Conservation (phyloP, 2,888 invertebrate species). For the Allolobophora icterica region DNA sequence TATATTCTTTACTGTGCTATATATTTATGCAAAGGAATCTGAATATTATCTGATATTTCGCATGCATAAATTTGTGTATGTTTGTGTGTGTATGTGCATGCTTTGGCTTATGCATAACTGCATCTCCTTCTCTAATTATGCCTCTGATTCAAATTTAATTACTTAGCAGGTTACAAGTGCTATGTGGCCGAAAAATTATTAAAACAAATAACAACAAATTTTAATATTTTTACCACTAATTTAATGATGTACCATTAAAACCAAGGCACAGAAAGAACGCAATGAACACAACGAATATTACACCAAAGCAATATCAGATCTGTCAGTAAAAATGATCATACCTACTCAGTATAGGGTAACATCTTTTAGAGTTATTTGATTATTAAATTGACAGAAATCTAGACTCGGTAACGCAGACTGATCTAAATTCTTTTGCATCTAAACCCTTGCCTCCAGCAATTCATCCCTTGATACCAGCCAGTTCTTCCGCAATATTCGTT, state of each 20-base stretch:
- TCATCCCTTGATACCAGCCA: neutral
- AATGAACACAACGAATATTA: conserved; percentile 24
- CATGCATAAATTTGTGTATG: neutral
- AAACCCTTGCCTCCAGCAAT: neutral
- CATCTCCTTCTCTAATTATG: neutral
- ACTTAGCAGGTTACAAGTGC: too few relatives aligned
- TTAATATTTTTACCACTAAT: neutral
- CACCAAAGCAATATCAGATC: conserved; percentile 17
- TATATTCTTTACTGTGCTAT: too few relatives aligned
- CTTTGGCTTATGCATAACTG: neutral
- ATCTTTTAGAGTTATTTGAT: neutral
- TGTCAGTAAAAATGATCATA: neutral
- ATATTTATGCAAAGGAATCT: too few relatives aligned
- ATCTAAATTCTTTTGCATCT: neutral
- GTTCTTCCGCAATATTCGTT: neutral
- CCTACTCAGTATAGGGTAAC: neutral
- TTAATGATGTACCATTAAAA: neutral
- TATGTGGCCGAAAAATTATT: neutral
- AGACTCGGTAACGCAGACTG: neutral
- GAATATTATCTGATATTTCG: neutral
- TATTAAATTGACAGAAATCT: neutral
- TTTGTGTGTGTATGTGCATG: too few relatives aligned
- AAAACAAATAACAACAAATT: neutral
- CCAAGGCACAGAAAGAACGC: neutral
- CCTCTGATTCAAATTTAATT: neutral